Evolutionary conservation across 2,888 invertebrate genomes (phyloP), one percentile per base, ranked within the genome.

Genomic region (Aphrophora alni): DNA sequence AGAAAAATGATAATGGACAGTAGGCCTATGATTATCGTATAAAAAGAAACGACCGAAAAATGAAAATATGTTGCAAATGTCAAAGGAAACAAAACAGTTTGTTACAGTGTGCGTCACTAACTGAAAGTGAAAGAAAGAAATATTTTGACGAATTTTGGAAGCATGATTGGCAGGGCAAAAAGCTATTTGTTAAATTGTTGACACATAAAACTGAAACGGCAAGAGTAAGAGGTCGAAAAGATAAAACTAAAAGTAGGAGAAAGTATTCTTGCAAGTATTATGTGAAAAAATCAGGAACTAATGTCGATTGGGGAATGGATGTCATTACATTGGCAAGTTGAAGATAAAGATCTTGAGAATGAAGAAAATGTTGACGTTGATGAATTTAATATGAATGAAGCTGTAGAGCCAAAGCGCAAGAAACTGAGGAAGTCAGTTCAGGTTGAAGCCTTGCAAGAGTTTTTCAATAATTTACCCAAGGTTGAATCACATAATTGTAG

Each of bases 401-500:
- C 27, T 72, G 12, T 12, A 12, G 12, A 44, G 12, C 51, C 51
- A 12, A 17, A 12, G 17, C 51, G 12, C 51, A 12, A 17, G 12
- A 17, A 12, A 12, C 17, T 12, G 17, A 44, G 12, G 51, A 44
- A 44, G 17, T 17, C 51, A 17, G 51, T 44, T 44, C 51, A 12
- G 51, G 51, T 51, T 73, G 33, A 78, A 78, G 25, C 21, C 27
- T 21, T 26, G 78, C 17, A 78, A 78, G 33, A 79, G 5, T 74
- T 68, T 75, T 75, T 79, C 68, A 3, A 2, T 68, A 28, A 59
- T 21, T 14, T 75, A 75, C 79, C 79, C 3, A 75, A 74, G 24
- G 59, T 79, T 17, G 68, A 79, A 79, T 79, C 75, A 7, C 59
- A 75, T 28, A 74, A 79, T 68, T 79, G 75, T 27, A n/a, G 79